Evolutionary conservation across 2,888 invertebrate genomes (phyloP), one percentile per base, ranked within the genome.

Genomic region (Bruchidius siliquastri): DNA sequence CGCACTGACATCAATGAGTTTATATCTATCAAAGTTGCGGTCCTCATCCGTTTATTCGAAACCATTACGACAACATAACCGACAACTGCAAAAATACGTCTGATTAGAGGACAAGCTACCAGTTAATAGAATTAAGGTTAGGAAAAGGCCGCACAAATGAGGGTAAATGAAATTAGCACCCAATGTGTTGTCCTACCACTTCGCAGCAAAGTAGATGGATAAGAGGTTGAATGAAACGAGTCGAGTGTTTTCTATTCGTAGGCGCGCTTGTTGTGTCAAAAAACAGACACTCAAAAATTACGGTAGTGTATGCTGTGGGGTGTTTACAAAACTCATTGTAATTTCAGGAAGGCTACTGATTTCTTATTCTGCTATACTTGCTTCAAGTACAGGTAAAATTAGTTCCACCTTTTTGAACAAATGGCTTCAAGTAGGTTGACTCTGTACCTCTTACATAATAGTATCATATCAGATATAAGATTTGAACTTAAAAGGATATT

Each of bases 141-240:
- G 75, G 75, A 82, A 83, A 82, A 82, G 82, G 81, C 81, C 81
- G 81, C 80, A 81, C 81, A 84, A 85, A 84, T 81, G 83, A 83
- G 83, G 81, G 83, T 82, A 86, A 87, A 87, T 86, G 83, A 83
- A 87, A 87, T 87, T 87, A 86, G 83, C 86, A 85, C 84, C 84
- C 85, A 81, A 85, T 84, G 84, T 84, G 84, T 85, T 84, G 82
- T 83, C 81, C 81, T 80, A 80, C 80, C 83, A 83, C 82, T 83
- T 83, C 79, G 79, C 77, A 79, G 78, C 78, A 78, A 74, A 69
- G 49, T 49, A 49, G 49, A 49, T 49, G 49, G 49, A 49, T 49
- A 49, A 49, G 49, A 49, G 49, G 49, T 13, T 18, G 49, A 13
- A 49, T 49, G 49, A 49, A 49, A 49, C 10, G 49, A 1, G 3